Base-by-base conservation (phyloP, 2,113 vertebrate species). In the Antechinus stuartii region DNA sequence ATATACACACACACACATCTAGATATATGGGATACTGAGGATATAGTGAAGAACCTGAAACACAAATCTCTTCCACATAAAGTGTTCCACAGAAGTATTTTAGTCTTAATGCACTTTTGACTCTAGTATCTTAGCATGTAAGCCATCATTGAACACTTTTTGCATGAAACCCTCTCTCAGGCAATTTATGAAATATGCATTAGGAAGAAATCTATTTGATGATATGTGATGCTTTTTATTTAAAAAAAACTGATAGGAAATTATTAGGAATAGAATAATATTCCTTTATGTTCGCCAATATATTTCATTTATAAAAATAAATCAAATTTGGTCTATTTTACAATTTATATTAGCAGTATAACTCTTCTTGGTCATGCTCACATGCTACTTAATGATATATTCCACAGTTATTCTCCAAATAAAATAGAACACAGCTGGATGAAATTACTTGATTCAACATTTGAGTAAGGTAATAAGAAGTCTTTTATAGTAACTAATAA, bases 121-220 rank as follows among this genome's bases (percentile, higher is more conserved):
- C 35, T 3, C 12, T n/a, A 35, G 35, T 76, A 61, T 61, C 56
- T 61, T 61, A 30, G 56, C 56, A 61, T 61, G 26, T 9, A 61
- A n/a, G 30, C 30, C 61, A 76, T 76, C 12, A 19, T 76, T 16
- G 12, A 16, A 76, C 0, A n/a, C 30, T 76, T 68, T 68, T 25
- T 3, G 12, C 14, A 68, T 35, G 30, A 68, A 35, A 12, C 14
- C 30, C 10, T 68, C 30, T 76, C 61, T n/a, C 61, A n/a, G 14
- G 61, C 30, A 76, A 76, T n/a, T 76, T 76, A n/a, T 76, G 30
- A 76, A 8, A 76, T n/a, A 76, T 90, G 24, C 16, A 94, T 47
- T 54, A 91, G 94, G 90, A 96, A 68, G 96, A 56, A 54, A 95
- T 42, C 35, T 92, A 53, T 96, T 92, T 25, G 26, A 92, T 91